These are phyloP conservation scores for Hyperoplus immaculatus DNA, from an alignment of 2,797 vertebrate species.

Conservation along the genomic window DNA sequence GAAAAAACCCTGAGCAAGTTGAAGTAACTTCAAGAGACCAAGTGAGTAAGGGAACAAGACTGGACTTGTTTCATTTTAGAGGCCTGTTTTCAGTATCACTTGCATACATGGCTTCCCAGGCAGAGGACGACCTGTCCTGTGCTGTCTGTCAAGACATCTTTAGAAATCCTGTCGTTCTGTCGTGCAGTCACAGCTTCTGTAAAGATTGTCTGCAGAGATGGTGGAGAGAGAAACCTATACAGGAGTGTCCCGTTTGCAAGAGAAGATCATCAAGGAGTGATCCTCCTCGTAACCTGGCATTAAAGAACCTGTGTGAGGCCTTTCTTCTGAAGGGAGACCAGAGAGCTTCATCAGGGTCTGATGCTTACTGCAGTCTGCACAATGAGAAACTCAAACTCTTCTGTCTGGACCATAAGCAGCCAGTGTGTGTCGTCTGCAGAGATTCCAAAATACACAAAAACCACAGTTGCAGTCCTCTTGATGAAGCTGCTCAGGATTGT, in stretches of 20 bases:
- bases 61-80: background rate
- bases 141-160: slow-evolving; percentile 20
- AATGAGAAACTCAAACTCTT: slow-evolving; percentile 2
- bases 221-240: background rate
- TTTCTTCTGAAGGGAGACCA: background rate
- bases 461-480: background rate
- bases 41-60: background rate
- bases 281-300: background rate
- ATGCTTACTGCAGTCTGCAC: background rate
- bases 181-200: slow-evolving; percentile 33
- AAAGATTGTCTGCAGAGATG: slow-evolving; percentile 19
- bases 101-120: slow-evolving; percentile 5
- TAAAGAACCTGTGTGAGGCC: slow-evolving; percentile 1
- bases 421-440: background rate
- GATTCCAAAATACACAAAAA: background rate
- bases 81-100: too few relatives aligned
- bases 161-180: background rate
- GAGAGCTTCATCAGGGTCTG: background rate
- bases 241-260: background rate
- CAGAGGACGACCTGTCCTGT: slow-evolving; percentile 15
- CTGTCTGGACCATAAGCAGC: background rate
- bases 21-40: background rate
- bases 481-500: background rate
- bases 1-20: too few relatives aligned
- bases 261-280: background rate